Evolutionary conservation across 2,797 vertebrate genomes (phyloP).

Genomic region (Smutsia gigantea): DNA sequence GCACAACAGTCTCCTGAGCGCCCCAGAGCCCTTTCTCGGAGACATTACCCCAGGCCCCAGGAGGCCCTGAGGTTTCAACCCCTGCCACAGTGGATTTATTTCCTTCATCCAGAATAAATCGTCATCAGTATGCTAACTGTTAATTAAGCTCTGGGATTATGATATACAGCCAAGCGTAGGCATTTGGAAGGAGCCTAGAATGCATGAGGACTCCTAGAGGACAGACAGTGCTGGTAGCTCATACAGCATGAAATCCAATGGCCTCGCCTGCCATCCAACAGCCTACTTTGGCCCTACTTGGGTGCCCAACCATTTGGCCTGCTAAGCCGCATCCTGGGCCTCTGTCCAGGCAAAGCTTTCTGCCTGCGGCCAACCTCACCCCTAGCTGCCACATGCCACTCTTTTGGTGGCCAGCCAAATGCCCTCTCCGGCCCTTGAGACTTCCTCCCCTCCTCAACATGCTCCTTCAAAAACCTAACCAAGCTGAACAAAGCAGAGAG

Average conservation of each 20-base stretch:
- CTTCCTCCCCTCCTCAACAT: neutral
- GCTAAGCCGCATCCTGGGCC: neutral
- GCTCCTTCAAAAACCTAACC: neutral
- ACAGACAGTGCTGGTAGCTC: neutral
- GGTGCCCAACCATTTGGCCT: neutral
- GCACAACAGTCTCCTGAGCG: neutral
- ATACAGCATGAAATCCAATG: neutral
- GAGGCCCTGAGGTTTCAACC: neutral
- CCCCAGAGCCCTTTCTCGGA: neutral
- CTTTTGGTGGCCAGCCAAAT: neutral
- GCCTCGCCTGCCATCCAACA: neutral
- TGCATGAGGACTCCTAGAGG: neutral
- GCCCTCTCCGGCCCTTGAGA: neutral
- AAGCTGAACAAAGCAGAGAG: neutral
- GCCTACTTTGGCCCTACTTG: neutral
- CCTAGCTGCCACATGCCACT: neutral
- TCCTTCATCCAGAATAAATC: neutral
- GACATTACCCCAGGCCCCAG: neutral
- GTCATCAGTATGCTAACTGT: neutral
- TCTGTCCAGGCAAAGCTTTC: neutral
- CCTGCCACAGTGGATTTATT: neutral
- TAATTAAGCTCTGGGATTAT: neutral
- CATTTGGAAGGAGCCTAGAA: neutral
- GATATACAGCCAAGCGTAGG: neutral
- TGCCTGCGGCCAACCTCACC: neutral